A percentile compares a stretch with the other conserved stretches of the same genome.
Conservation (phyloP, 1,140 invertebrate species). For the Drosophila sp. region DNA sequence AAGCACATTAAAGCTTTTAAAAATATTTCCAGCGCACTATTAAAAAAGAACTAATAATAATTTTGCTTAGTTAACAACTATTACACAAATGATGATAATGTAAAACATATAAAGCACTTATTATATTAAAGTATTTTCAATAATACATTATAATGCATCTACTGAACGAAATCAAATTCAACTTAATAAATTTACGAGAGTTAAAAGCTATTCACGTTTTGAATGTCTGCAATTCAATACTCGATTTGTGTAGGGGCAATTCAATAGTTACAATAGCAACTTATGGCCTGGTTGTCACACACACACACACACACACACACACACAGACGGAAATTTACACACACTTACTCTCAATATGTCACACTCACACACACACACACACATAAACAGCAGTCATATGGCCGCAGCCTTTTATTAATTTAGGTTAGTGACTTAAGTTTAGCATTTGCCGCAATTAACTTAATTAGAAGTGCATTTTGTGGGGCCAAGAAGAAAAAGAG, state of each 20-base stretch:
- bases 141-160: too few relatives aligned
- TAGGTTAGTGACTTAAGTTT: constrained; percentile 82
- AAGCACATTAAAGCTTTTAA: neutral
- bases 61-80: too few relatives aligned
- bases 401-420: constrained; percentile 70
- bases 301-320: constrained; percentile 8
- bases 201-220: too few relatives aligned
- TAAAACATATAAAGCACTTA: too few relatives aligned
- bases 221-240: neutral
- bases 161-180: too few relatives aligned
- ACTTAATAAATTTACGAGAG: too few relatives aligned
- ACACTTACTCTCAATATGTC: neutral
- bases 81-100: too few relatives aligned
- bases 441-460: constrained; percentile 83
- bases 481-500: constrained; percentile 51
- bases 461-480: constrained; percentile 81
- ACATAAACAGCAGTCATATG: constrained; percentile 13
- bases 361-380: neutral
- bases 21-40: too few relatives aligned
- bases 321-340: neutral
- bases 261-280: neutral
- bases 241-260: constrained; percentile 17
- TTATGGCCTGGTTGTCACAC: constrained; percentile 5
- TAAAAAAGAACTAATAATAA: too few relatives aligned
- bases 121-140: too few relatives aligned